These are phyloP conservation scores for Indri indri DNA, from an alignment of 2,113 vertebrate genomes.

Conservation along the genomic window DNA sequence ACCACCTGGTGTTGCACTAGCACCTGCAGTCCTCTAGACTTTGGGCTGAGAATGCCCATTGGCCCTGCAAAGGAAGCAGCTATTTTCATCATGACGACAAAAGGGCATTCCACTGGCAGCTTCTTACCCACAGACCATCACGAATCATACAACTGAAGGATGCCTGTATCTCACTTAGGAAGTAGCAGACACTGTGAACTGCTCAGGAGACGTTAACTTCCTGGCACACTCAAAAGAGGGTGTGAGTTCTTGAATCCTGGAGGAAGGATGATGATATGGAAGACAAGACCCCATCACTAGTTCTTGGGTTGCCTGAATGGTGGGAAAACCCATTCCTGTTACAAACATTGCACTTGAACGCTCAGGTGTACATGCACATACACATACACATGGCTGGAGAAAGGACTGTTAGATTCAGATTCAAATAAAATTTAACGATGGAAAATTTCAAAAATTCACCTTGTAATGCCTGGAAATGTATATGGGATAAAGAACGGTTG, in stretches of 20 bases:
- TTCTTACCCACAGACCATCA: not conserved
- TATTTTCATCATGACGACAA: not conserved
- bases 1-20: accelerated
- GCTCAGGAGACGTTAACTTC: not conserved
- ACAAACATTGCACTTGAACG: not conserved
- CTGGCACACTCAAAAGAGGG: not conserved
- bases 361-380: accelerated
- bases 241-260: not conserved
- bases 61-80: not conserved
- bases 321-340: not conserved
- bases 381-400: not conserved
- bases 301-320: not conserved
- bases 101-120: not conserved
- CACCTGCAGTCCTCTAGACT: not conserved
- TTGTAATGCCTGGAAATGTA: not conserved
- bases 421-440: not conserved
- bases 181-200: not conserved
- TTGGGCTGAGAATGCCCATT: not conserved
- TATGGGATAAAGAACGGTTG: not conserved
- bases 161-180: not conserved
- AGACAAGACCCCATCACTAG: not conserved
- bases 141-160: not conserved
- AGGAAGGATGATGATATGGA: not conserved
- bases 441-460: not conserved
- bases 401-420: not conserved